Percentiles rank a stretch among this genome's conserved stretches.
Evolutionary conservation across 2,888 invertebrate species (phyloP).

Genomic region (Coelogynopora nodosa): DNA sequence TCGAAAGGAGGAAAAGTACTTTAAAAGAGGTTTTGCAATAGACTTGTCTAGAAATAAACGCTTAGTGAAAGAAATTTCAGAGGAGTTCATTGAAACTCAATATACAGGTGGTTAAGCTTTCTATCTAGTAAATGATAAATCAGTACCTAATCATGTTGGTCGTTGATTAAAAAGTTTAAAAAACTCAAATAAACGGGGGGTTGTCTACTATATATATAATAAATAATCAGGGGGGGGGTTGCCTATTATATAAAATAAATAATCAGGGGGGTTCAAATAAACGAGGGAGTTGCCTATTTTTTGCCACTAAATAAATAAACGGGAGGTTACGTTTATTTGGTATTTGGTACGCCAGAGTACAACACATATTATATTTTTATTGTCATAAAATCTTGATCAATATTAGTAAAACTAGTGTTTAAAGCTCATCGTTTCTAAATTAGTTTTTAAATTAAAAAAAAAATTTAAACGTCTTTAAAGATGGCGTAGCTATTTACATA

Average conservation of each 20-base stretch:
- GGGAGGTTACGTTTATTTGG: conserved; percentile 12
- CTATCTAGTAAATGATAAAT: background rate
- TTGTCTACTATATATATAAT: background rate
- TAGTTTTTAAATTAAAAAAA: too few relatives aligned
- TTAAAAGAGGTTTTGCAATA: too few relatives aligned
- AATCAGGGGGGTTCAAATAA: conserved; percentile 14
- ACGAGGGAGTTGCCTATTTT: too few relatives aligned
- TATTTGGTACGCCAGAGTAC: conserved; percentile 19
- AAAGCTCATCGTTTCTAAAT: too few relatives aligned
- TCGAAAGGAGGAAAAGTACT: too few relatives aligned
- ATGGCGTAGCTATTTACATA: too few relatives aligned
- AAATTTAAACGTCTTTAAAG: too few relatives aligned
- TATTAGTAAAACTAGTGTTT: too few relatives aligned
- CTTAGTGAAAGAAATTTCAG: background rate
- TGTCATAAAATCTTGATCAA: too few relatives aligned
- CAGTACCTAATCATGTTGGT: background rate
- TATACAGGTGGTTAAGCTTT: background rate
- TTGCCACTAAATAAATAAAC: too few relatives aligned
- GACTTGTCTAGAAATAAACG: too few relatives aligned
- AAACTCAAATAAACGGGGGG: conserved; percentile 12
- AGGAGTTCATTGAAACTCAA: background rate
- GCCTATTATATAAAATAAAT: conserved; percentile 27
- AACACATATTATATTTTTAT: too few relatives aligned
- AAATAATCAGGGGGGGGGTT: conserved; percentile 1
- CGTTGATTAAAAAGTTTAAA: background rate